A percentile compares a stretch with the other conserved stretches of the same genome.
These are phyloP conservation scores for Apostichopus leukothele DNA, from an alignment of 53 echinoderm and acorn worm genomes.

Conservation along the genomic window DNA sequence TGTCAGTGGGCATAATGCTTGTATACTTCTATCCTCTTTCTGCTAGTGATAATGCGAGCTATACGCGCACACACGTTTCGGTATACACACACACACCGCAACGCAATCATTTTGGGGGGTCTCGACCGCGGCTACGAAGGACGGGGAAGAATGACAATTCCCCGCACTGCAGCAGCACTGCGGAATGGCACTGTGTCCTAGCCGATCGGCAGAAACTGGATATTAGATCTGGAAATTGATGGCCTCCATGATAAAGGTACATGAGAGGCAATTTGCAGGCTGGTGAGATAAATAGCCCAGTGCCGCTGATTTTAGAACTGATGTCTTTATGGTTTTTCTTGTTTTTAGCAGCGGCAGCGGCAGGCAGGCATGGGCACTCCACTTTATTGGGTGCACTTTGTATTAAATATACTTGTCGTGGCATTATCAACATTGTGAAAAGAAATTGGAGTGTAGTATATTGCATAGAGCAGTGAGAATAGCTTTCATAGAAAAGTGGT, in stretches of 20 bases:
- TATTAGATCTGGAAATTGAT: constrained; percentile 5
- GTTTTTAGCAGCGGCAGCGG: constrained; percentile 1
- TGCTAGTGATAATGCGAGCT: too few relatives aligned
- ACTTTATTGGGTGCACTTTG: not conserved
- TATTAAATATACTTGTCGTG: not conserved
- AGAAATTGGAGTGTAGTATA: not conserved
- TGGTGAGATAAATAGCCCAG: constrained; percentile 30
- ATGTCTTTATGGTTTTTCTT: constrained; percentile 13
- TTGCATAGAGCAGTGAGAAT: not conserved
- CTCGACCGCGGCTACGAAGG: too few relatives aligned
- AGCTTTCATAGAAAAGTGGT: not conserved
- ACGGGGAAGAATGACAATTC: too few relatives aligned
- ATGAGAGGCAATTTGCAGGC: constrained; percentile 42
- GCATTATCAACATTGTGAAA: not conserved
- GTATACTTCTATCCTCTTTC: not conserved
- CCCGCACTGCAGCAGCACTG: not conserved
- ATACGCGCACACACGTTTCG: too few relatives aligned
- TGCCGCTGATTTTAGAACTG: constrained; percentile 8
- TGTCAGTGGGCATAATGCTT: constrained; percentile 13
- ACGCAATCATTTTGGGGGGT: too few relatives aligned
- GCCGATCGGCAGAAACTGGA: not conserved
- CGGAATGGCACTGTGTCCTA: too few relatives aligned
- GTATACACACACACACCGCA: too few relatives aligned
- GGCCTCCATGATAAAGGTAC: constrained; percentile 23
- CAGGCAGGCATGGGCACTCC: not conserved